Conservation (phyloP, 2,888 invertebrate species). For the Penaeus monodon region DNA sequence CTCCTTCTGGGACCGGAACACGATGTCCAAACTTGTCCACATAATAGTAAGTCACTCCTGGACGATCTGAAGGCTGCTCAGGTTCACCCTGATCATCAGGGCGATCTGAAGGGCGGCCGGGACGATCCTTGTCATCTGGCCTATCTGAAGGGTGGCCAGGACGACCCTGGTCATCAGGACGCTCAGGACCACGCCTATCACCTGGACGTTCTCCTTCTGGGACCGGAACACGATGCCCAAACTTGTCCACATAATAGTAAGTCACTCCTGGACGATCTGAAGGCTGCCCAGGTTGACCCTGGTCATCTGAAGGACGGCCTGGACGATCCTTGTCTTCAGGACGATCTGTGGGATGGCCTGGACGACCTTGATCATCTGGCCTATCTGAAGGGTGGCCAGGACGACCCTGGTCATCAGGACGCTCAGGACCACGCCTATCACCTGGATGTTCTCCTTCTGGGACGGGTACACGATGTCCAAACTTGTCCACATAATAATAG, state of each 20-base stretch:
- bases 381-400: not conserved
- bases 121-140: not conserved
- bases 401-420: not conserved
- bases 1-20: not conserved
- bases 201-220: not conserved
- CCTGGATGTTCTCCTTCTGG: slow-evolving; percentile 13
- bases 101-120: not conserved
- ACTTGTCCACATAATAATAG: no score
- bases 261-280: no score
- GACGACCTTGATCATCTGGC: not conserved
- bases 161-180: not conserved
- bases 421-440: slow-evolving; percentile 9
- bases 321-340: slow-evolving; percentile 6
- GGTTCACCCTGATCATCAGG: not conserved
- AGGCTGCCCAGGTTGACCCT: not conserved
- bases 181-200: slow-evolving; percentile 7
- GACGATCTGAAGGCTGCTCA: slow-evolving; percentile 3
- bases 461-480: no score
- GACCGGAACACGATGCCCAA: no score
- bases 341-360: not conserved
- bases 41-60: not conserved
- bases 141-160: no score
- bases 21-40: no score
- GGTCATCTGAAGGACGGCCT: not conserved
- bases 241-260: no score